phyloP scores from a whole-genome alignment of 1,140 invertebrate genomes.

The Drosophila guanche region DNA sequence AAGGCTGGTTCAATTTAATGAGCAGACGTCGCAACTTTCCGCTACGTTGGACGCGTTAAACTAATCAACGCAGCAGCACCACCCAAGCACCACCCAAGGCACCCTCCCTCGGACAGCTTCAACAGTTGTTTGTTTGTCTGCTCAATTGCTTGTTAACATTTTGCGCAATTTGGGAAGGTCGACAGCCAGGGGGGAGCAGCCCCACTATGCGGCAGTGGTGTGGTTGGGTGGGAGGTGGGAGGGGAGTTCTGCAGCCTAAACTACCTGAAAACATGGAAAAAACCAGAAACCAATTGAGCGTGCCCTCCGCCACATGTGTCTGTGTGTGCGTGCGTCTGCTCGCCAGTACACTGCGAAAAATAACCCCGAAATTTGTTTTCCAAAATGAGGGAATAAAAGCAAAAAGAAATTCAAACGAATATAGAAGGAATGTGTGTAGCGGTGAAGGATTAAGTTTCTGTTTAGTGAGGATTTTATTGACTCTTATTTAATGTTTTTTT shows the following conservation, averaged over 20 bases:
- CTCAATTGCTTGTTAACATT: constrained; percentile 82
- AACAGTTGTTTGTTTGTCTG: constrained; percentile 80
- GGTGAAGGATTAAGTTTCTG: too few relatives aligned
- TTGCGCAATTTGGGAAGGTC: constrained; percentile 72
- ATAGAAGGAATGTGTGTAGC: too few relatives aligned
- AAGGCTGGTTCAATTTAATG: constrained; percentile 79
- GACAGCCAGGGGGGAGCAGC: constrained; percentile 3
- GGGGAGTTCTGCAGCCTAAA: constrained; percentile 40
- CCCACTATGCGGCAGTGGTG: background rate
- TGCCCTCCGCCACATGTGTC: constrained; percentile 14
- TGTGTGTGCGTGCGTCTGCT: constrained; percentile 15
- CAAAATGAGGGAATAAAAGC: too few relatives aligned
- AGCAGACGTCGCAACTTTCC: constrained; percentile 78
- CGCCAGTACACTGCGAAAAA: too few relatives aligned
- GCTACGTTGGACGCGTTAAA: constrained; percentile 78
- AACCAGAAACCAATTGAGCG: constrained; percentile 78
- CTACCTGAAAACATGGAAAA: constrained; percentile 80
- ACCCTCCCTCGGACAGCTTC: constrained; percentile 13
- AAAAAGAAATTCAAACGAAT: too few relatives aligned
- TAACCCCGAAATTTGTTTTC: too few relatives aligned
- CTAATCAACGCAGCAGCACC: constrained; percentile 68
- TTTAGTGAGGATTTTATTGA: too few relatives aligned
- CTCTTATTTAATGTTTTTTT: too few relatives aligned
- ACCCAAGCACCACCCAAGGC: background rate
- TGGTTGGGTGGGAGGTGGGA: too few relatives aligned